Conservation (phyloP, 2,888 invertebrate genomes). For the Sialis fuliginosa region DNA sequence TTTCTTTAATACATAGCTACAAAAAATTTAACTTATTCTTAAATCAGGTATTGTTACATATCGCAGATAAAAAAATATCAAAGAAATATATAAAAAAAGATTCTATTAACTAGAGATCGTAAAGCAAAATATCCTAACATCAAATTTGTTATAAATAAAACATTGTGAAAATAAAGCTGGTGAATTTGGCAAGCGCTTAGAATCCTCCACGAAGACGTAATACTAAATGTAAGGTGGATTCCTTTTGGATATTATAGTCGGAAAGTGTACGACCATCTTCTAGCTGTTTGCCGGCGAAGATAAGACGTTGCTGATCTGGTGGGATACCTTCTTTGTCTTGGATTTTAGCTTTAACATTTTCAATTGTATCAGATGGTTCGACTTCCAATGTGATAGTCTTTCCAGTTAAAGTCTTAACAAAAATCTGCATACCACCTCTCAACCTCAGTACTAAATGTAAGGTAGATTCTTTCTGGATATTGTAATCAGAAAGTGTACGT, state of each 20-base stretch:
- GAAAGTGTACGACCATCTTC: conserved; percentile 26
- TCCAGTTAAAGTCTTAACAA: conserved; percentile 37
- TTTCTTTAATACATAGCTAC: no score
- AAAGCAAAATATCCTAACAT: neutral
- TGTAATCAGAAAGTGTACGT: conserved; percentile 44
- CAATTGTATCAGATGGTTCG: conserved; percentile 38
- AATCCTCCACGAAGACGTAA: conserved; percentile 58
- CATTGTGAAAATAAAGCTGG: conserved; percentile 11
- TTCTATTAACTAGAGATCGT: no score
- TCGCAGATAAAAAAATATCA: neutral
- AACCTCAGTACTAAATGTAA: conserved; percentile 38
- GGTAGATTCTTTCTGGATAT: conserved; percentile 42
- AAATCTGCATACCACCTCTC: conserved; percentile 50
- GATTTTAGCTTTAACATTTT: conserved; percentile 36
- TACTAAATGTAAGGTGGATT: conserved; percentile 82
- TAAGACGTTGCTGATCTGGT: conserved; percentile 70
- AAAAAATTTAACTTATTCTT: neutral
- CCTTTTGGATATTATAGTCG: conserved; percentile 84
- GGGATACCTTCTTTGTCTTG: conserved; percentile 68
- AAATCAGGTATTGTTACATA: neutral
- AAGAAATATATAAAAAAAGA: neutral
- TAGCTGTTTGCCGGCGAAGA: conserved; percentile 72
- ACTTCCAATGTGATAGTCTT: conserved; percentile 37
- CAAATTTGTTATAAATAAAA: neutral
- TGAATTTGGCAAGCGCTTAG: conserved; percentile 38